Base-by-base conservation (phyloP, 2,797 vertebrate genomes). In the Sebastolobus altivelis region DNA sequence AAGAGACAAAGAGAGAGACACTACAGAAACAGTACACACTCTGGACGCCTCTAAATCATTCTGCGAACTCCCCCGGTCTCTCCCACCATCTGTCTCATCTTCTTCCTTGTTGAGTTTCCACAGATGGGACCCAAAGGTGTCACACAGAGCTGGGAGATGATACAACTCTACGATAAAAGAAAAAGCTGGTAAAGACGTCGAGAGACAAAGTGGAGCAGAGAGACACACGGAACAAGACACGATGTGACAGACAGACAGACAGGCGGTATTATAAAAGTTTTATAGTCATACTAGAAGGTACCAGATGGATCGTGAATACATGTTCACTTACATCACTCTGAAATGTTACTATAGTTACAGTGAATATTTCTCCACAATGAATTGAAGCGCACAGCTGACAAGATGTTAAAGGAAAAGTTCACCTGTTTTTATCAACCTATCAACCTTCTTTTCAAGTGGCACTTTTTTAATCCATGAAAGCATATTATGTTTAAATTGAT, bases 81-180 rank as follows among this genome's bases (percentile, higher is more conserved):
- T 27, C 38, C 62, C 33, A 63, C 77, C 88, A 90, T 88, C 77
- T 86, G 81, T 79, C 80, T 79, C 37, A 33, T 86, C 67, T 62
- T 68, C 55, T 33, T 73, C 67, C 49, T 73, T 55, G 67, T 59
- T 37, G 60, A 62, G 49, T 59, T 78, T 62, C 40, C 43, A 49
- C 69, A 83, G 71, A 81, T 79, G 60, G 68, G 80, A 72, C 75
- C 70, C 62, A 68, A 60, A 76, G 71, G 61, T 78, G 62, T 72
- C 70, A 68, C 12, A 6, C 72, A 62, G 72, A 65, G 43, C 66
- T 37, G 54, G 49, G 52, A 82, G 73, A 75, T 56, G 69, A 81
- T 11, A 82, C 62, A 65, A 75, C 58, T 29, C 1, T 2, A 54
- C 25, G 8, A 35, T 16, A 58, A 38, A 27, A 38, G 68, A 62